Base-by-base conservation (phyloP, 1,140 invertebrate species). In the Platorchestia sp. region DNA sequence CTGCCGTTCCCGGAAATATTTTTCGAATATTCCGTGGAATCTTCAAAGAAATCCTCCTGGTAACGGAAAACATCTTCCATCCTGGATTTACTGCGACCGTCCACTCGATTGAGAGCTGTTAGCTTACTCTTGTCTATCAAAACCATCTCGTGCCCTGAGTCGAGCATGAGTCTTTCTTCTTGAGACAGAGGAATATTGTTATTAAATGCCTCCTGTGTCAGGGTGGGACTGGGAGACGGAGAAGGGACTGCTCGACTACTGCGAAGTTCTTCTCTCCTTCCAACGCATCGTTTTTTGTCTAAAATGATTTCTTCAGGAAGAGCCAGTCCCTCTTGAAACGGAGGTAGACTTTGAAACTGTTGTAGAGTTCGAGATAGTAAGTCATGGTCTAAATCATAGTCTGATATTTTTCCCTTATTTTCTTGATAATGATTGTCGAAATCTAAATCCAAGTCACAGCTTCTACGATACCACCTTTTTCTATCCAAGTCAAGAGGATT, bases 371-470 rank as follows among this genome's bases (percentile, higher is more conserved):
- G 91, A 47, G 91, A 93, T 44, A 93, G 40, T 40, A 93, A 87
- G 43, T 95, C 86, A 45, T 86, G n/a, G 45, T 95, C 86, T 45
- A 95, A 95, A 19, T 95, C 89, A 41, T 89, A 90, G n/a, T 91
- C 89, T 0, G 43, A 41, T 53, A 47, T 89, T 43, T 14, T 53
- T 45, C 90, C 95, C 45, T 86, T 89, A 86, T 95, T 89, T n/a
- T 45, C 40, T 16, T 95, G 59, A 47, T 96, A 86, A 86, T 96
- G 95, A 16, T 95, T 45, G 5, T 96, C 96, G 89, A 95, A 96
- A 87, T 96, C 96, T 41, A 96, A 59, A 51, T 96, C 96, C 27
- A 96, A 93, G 51, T 96, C 96, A 95, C 96, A 96, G 90, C 96
- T 96, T 45, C 96, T 95, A 45, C 96, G 95, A 42, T 96, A 96